Evolutionary conservation across 1,140 invertebrate genomes (phyloP), one percentile per base, ranked within the genome.

Genomic region (Pseudomyrmex cubaensis): DNA sequence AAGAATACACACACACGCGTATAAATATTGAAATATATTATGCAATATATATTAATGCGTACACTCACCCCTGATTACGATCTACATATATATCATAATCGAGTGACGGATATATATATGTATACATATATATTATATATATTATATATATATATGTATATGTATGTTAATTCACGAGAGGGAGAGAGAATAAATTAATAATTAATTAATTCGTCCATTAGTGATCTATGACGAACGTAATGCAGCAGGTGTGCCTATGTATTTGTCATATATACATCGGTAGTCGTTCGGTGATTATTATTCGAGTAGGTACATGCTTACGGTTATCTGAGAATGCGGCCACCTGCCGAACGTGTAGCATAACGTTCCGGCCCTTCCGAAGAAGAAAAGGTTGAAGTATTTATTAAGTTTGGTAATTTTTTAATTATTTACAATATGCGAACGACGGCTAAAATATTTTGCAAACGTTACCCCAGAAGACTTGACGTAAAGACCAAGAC

Each of bases 121-220:
- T 59, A 59, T 59, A 44, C 5, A 46, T 20, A 0, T 20, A 35
- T 35, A 35, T 7, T 17, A 0, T 9, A 20, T 17, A 56, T 67
- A n/a, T 52, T 8, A 25, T 56, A 56, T 50, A 25, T 56, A 56
- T 50, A 35, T 67, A 25, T 56, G 46, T 66, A 54, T 77, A 61
- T n/a, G 54, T 77, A 62, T 22, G 54, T 77, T 77, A 69, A 77
- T 77, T 56, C 62, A 50, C 35, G 15, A 46, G 5, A 35, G 5
- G 0, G 35, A 35, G 35, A 35, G 35, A 35, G 50, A 77, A 77
- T 77, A 77, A 69, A 77, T 77, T 69, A 77, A 57, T 77, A 69
- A 77, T 69, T 77, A 66, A 77, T 77, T 66, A 77, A 77, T 77
- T 77, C 75, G 63, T 35, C 50, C 75, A 69, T 77, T 77, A 77